phyloP scores from a whole-genome alignment of 1,140 invertebrate species.

The Adoxophyes honmai region DNA sequence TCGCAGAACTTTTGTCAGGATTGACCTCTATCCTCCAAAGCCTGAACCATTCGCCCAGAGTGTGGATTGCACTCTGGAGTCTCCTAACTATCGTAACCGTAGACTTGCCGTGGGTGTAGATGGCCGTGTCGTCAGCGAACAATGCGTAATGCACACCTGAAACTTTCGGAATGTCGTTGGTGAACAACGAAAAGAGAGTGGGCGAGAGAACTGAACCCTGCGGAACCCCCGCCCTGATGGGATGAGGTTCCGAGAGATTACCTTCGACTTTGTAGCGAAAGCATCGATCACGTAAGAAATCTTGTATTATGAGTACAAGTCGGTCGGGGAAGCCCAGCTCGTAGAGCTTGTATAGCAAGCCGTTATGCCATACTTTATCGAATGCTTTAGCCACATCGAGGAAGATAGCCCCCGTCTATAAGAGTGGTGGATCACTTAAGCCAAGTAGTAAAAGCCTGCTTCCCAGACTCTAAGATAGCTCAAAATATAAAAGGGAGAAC shows the following conservation, averaged over 20 bases:
- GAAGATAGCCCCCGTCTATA: conserved; percentile 16
- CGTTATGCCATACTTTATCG: conserved; percentile 23
- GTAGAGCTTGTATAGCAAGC: conserved; percentile 20
- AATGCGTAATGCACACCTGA: conserved; percentile 15
- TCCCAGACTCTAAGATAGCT: too few species aligned
- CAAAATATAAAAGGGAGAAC: background rate
- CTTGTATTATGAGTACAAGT: conserved; percentile 7
- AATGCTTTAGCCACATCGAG: conserved; percentile 25
- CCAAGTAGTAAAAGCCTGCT: too few species aligned
- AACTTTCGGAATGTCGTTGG: conserved; percentile 7
- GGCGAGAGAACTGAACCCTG: conserved; percentile 19
- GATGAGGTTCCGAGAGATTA: background rate
- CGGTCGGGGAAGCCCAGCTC: conserved; percentile 8
- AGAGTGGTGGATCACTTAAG: too few species aligned
- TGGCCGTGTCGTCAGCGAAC: conserved; percentile 36
- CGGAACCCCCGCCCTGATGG: conserved; percentile 13
- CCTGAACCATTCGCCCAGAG: conserved; percentile 21
- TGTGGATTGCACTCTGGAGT: conserved; percentile 24
- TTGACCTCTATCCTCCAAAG: conserved; percentile 39
- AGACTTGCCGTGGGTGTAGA: conserved; percentile 14
- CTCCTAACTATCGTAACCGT: conserved; percentile 1
- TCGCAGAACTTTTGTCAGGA: conserved; percentile 24
- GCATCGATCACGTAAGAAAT: background rate
- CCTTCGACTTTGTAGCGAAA: conserved; percentile 14
- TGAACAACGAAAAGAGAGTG: background rate